Conservation (phyloP, 2,113 vertebrate species). For the Crypturellus undulatus region DNA sequence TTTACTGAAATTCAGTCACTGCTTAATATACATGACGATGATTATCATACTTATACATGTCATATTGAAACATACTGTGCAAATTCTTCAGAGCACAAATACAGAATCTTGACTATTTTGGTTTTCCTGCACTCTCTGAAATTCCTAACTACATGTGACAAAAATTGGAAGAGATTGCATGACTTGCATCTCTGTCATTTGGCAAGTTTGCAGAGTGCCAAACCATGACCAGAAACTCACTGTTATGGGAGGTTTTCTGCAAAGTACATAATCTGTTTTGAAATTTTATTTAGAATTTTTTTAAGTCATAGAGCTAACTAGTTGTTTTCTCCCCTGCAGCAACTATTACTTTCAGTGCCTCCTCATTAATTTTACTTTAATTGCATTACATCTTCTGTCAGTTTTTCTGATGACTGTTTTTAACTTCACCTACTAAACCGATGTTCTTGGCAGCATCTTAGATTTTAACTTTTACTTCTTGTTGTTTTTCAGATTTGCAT, state of each 20-base stretch:
- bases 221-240: background rate
- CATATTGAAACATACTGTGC: background rate
- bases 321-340: too few relatives aligned
- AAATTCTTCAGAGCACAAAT: background rate
- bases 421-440: background rate
- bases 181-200: background rate
- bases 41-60: background rate
- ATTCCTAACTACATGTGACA: background rate
- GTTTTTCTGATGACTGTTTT: background rate
- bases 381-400: background rate
- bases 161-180: background rate
- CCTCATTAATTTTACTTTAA: background rate
- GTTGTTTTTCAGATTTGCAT: background rate
- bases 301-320: background rate
- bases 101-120: background rate
- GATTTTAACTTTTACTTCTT: background rate
- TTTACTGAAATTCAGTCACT: slow-evolving; percentile 1
- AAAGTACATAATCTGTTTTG: background rate
- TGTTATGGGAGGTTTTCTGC: background rate
- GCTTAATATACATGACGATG: background rate
- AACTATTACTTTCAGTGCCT: background rate
- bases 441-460: background rate
- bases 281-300: background rate
- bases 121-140: background rate
- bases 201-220: background rate